A percentile compares a stretch with the other conserved stretches of the same genome.
These are phyloP conservation scores for Salarias fasciatus DNA, from an alignment of 2,797 vertebrate species.

Conservation along the genomic window DNA sequence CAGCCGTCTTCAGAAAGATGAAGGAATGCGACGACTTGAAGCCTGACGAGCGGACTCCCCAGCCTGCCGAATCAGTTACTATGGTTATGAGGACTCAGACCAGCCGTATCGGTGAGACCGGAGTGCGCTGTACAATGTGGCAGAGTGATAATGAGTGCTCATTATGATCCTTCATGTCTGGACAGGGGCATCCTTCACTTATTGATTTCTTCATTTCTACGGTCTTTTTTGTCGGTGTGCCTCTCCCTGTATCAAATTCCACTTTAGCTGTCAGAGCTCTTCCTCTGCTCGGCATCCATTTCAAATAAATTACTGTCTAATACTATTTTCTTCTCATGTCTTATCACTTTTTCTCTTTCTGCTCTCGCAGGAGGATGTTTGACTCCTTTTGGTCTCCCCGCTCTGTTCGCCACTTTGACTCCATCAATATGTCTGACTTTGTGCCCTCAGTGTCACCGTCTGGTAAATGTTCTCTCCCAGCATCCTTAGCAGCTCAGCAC, in stretches of 20 bases:
- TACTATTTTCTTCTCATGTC: conserved; percentile 22
- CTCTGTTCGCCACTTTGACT: conserved; percentile 8
- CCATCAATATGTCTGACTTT: conserved; percentile 11
- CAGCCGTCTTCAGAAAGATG: conserved; percentile 34
- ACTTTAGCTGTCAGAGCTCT: conserved; percentile 45
- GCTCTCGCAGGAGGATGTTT: conserved; percentile 30
- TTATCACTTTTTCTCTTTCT: conserved; percentile 23
- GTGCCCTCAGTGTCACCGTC: conserved; percentile 38
- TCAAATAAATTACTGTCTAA: conserved; percentile 41
- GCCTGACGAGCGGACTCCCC: conserved; percentile 25
- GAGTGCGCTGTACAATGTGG: conserved; percentile 44
- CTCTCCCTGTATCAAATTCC: conserved; percentile 63
- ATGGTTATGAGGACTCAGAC: conserved; percentile 46
- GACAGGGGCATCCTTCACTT: conserved; percentile 60
- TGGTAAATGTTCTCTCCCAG: conserved; percentile 44
- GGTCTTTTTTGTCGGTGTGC: conserved; percentile 57
- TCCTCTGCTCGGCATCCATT: conserved; percentile 36
- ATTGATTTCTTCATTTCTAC: conserved; percentile 70
- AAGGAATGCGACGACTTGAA: conserved; percentile 41
- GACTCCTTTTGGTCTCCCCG: conserved; percentile 9
- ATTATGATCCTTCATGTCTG: conserved; percentile 75
- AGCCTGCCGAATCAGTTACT: conserved; percentile 47
- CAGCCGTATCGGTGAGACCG: conserved; percentile 33
- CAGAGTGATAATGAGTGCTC: conserved; percentile 63
- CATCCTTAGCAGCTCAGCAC: conserved; percentile 53